A percentile compares a stretch with the other conserved stretches of the same genome.
These are phyloP conservation scores for Poeciliopsis gracilis DNA, from an alignment of 2,797 vertebrate genomes.

Conservation along the genomic window DNA sequence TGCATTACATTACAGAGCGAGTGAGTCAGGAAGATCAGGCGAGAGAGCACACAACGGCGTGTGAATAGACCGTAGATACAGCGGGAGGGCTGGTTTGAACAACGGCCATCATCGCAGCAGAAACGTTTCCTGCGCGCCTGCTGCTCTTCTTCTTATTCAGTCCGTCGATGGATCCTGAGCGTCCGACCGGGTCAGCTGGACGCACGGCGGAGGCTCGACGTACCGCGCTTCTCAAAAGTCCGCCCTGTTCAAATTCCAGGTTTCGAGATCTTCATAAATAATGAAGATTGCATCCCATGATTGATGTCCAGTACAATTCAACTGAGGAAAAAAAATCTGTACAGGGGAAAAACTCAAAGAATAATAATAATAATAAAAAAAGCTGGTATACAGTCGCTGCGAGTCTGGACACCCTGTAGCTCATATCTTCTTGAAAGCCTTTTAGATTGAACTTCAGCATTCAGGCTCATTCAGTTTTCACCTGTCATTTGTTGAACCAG, in stretches of 20 bases:
- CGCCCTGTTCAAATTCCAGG: neutral
- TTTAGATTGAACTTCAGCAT: neutral
- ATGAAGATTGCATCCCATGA: too few species aligned
- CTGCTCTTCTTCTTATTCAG: slow-evolving; percentile 16
- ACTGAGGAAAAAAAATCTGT: neutral
- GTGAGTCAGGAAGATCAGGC: slow-evolving; percentile 66
- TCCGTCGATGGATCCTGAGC: slow-evolving; percentile 23
- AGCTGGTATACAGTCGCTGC: neutral
- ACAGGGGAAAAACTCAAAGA: neutral
- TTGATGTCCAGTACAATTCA: neutral
- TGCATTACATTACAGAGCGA: slow-evolving; percentile 70
- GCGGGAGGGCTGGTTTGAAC: slow-evolving; percentile 27
- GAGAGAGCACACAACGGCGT: slow-evolving; percentile 49
- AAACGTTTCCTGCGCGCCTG: neutral
- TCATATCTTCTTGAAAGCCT: neutral
- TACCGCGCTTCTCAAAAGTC: neutral
- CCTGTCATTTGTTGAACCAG: neutral
- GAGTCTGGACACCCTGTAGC: neutral
- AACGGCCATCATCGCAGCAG: slow-evolving; percentile 18
- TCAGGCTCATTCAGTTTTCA: neutral
- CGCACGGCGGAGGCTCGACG: slow-evolving; percentile 23
- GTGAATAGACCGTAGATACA: slow-evolving; percentile 32
- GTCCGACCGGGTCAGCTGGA: slow-evolving; percentile 15
- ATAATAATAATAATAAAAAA: neutral
- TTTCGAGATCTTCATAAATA: neutral